These are phyloP conservation scores for Dione vanillae DNA, from an alignment of 2,888 invertebrate genomes.

Conservation along the genomic window DNA sequence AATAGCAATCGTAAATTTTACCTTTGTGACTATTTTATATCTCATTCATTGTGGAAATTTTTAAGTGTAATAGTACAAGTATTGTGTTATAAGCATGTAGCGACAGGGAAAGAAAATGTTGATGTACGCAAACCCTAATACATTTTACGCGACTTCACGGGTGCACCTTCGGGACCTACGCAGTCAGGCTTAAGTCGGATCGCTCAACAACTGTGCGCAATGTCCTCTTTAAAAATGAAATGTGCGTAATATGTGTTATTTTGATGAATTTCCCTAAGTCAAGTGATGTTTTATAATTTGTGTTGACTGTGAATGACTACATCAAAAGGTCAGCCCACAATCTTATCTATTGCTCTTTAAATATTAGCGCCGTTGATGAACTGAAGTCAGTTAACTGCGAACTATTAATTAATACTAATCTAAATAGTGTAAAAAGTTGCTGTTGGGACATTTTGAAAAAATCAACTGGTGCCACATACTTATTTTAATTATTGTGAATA, in stretches of 20 bases:
- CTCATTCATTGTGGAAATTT: slow-evolving; percentile 1
- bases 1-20: slow-evolving; percentile 12
- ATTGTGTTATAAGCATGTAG: neutral
- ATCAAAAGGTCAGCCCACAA: slow-evolving; percentile 75
- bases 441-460: slow-evolving; percentile 15
- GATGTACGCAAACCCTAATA: slow-evolving; percentile 39
- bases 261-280: slow-evolving; percentile 69
- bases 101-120: neutral
- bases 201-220: slow-evolving; percentile 55
- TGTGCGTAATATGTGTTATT: slow-evolving; percentile 68
- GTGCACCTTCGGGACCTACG: slow-evolving; percentile 55
- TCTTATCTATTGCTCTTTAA: slow-evolving; percentile 80
- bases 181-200: slow-evolving; percentile 52
- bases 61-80: neutral
- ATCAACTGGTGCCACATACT: neutral
- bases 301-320: slow-evolving; percentile 74
- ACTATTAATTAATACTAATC: slow-evolving; percentile 65
- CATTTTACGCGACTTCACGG: slow-evolving; percentile 67
- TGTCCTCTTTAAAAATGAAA: slow-evolving; percentile 55
- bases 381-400: slow-evolving; percentile 77
- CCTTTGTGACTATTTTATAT: neutral
- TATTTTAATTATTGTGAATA: slow-evolving; percentile 46
- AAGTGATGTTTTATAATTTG: slow-evolving; percentile 72
- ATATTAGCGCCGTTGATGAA: slow-evolving; percentile 79
- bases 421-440: slow-evolving; percentile 51